Evolutionary conservation across 2,888 invertebrate genomes (phyloP).

Genomic region (Sthenelais limicola): DNA sequence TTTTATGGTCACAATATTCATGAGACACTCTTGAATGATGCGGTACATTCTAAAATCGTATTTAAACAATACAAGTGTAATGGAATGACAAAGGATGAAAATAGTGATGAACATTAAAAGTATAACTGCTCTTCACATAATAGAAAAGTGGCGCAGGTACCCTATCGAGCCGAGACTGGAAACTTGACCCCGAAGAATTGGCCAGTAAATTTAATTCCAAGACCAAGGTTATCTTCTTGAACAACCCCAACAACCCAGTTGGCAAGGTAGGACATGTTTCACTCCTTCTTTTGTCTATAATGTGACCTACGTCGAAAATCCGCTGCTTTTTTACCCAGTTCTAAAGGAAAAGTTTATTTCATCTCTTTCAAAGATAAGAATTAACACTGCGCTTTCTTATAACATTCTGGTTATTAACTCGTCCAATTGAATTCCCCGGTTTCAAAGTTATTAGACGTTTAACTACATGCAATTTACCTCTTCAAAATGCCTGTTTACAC

Average conservation of each 20-base stretch:
- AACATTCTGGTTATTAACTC: not conserved
- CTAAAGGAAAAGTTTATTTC: not conserved
- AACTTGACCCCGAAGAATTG: conserved; percentile 86
- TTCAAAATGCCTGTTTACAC: no score
- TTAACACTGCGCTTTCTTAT: not conserved
- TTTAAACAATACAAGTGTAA: no score
- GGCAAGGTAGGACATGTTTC: conserved; percentile 85
- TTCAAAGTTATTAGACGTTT: no score
- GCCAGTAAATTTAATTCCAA: conserved; percentile 84
- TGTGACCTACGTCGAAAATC: not conserved
- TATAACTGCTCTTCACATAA: no score
- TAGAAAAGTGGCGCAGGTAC: conserved; percentile 73
- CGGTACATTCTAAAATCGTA: no score
- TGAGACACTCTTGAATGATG: no score
- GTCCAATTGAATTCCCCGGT: no score
- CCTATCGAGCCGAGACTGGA: conserved; percentile 86
- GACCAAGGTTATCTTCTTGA: conserved; percentile 96
- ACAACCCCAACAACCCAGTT: conserved; percentile 97
- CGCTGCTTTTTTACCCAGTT: not conserved
- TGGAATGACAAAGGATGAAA: no score
- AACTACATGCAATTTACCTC: no score
- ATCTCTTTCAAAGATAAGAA: no score
- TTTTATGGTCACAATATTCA: no score
- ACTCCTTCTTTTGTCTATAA: not conserved
- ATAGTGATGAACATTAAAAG: no score